Percentiles rank a stretch among this genome's conserved stretches.
phyloP scores from a whole-genome alignment of 2,797 vertebrate genomes.

The Crenuchus spilurus region DNA sequence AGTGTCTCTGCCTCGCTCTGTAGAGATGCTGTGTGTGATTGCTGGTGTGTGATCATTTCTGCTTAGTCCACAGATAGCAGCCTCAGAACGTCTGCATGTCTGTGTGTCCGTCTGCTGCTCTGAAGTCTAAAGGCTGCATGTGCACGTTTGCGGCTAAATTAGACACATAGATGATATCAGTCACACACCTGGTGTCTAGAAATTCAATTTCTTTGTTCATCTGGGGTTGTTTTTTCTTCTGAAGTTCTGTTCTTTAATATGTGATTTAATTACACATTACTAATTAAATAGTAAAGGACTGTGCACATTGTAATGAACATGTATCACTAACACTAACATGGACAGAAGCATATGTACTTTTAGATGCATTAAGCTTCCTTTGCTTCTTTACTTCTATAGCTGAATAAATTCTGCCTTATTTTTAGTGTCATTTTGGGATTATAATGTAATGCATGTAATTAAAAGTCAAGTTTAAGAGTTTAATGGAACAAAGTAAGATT shows the following conservation, averaged over 20 bases:
- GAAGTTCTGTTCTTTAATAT: background rate
- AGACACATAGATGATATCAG: conserved; percentile 3
- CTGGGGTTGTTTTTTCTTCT: background rate
- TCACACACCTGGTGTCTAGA: conserved; percentile 4
- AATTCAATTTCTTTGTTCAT: background rate
- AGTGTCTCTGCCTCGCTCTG: background rate
- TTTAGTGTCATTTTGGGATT: background rate
- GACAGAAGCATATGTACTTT: too few species aligned
- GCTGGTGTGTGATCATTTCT: conserved; percentile 16
- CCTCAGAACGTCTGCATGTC: background rate
- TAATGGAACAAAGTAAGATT: too few species aligned
- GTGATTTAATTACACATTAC: background rate
- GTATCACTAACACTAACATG: too few species aligned
- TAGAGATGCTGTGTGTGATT: conserved; percentile 26
- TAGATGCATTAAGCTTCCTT: too few species aligned
- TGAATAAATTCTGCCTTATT: too few species aligned
- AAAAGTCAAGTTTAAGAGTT: too few species aligned
- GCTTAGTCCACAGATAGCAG: conserved; percentile 33
- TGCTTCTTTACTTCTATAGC: too few species aligned
- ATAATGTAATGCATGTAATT: too few species aligned
- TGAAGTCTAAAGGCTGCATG: conserved; percentile 15
- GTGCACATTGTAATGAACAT: too few species aligned
- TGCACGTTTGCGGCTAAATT: conserved; percentile 9
- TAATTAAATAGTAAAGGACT: too few species aligned
- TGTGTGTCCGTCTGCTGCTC: background rate